A percentile compares a stretch with the other conserved stretches of the same genome.
phyloP scores from a whole-genome alignment of 2,113 vertebrate species.

The Etheostoma cragini region DNA sequence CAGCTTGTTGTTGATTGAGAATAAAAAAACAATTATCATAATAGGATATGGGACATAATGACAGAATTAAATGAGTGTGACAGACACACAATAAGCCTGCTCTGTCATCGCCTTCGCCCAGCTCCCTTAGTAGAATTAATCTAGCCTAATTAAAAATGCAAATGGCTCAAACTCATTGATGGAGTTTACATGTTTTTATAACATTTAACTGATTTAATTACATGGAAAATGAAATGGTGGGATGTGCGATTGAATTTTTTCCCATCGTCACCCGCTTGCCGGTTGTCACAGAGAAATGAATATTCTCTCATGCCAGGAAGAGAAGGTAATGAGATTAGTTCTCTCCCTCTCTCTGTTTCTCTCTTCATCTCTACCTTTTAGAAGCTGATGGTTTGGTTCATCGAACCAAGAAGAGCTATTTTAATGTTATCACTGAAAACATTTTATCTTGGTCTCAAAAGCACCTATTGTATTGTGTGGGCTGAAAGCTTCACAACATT shows the following conservation, averaged over 20 bases:
- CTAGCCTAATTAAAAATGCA: constrained; percentile 86
- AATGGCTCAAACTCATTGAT: constrained; percentile 80
- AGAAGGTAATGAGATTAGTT: constrained; percentile 80
- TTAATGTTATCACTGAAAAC: constrained; percentile 69
- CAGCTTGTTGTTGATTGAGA: constrained; percentile 80
- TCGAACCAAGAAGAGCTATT: constrained; percentile 66
- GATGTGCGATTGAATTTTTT: constrained; percentile 66
- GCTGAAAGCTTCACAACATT: constrained; percentile 58
- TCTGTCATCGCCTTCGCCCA: constrained; percentile 79
- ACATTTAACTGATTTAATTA: constrained; percentile 86
- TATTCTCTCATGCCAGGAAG: constrained; percentile 73
- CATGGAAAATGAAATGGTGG: constrained; percentile 82
- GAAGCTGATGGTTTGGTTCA: constrained; percentile 66
- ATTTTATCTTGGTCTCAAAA: constrained; percentile 66
- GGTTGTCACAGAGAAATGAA: constrained; percentile 72
- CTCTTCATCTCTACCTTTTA: constrained; percentile 62
- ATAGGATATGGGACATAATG: constrained; percentile 82
- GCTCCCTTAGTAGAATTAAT: constrained; percentile 83
- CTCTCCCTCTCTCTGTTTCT: constrained; percentile 51
- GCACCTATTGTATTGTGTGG: constrained; percentile 67
- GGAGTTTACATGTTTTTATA: constrained; percentile 84
- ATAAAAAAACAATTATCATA: constrained; percentile 83
- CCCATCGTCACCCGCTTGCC: constrained; percentile 37
- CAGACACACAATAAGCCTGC: constrained; percentile 77
- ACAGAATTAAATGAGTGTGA: constrained; percentile 82